A percentile compares a stretch with the other conserved stretches of the same genome.
Conservation (phyloP, 37 sponge, comb jelly and placozoan genomes). For the Axinella damicornis region DNA sequence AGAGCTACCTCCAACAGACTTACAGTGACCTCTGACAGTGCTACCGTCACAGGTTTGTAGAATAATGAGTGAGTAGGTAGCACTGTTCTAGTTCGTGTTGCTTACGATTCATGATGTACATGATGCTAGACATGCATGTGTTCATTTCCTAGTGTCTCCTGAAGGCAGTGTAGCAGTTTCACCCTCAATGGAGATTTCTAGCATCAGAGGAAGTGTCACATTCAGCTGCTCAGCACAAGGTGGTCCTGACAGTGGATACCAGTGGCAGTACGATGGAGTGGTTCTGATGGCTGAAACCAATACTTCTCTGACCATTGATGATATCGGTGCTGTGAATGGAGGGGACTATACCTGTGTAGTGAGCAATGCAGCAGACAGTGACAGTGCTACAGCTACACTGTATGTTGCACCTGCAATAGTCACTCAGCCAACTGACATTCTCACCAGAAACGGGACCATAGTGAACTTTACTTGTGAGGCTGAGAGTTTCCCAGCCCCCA, state of each 20-base stretch:
- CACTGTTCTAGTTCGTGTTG: too few relatives aligned
- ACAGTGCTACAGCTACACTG: not conserved
- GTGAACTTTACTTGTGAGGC: conserved; percentile 17
- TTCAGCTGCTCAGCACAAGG: conserved; percentile 2
- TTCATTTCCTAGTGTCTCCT: conserved; percentile 18
- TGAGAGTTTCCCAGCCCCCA: not conserved
- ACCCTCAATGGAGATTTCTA: not conserved
- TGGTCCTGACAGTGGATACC: conserved; percentile 20
- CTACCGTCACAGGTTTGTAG: too few relatives aligned
- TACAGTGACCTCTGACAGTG: too few relatives aligned
- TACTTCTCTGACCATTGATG: not conserved
- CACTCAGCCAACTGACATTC: conserved; percentile 4
- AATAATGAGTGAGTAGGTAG: too few relatives aligned
- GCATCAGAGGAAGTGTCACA: not conserved
- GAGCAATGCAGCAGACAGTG: conserved; percentile 34
- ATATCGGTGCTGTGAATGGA: conserved; percentile 20
- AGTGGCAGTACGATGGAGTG: not conserved
- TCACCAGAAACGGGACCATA: not conserved
- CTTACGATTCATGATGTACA: too few relatives aligned
- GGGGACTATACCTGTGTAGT: conserved; percentile 57
- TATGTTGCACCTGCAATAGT: conserved; percentile 13
- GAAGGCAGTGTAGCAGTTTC: conserved; percentile 7
- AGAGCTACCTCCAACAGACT: not conserved
- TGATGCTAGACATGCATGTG: too few relatives aligned
- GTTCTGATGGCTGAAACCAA: not conserved